Evolutionary conservation across 2,113 vertebrate species (phyloP).

Genomic region (Urocynchramus pylzowi): DNA sequence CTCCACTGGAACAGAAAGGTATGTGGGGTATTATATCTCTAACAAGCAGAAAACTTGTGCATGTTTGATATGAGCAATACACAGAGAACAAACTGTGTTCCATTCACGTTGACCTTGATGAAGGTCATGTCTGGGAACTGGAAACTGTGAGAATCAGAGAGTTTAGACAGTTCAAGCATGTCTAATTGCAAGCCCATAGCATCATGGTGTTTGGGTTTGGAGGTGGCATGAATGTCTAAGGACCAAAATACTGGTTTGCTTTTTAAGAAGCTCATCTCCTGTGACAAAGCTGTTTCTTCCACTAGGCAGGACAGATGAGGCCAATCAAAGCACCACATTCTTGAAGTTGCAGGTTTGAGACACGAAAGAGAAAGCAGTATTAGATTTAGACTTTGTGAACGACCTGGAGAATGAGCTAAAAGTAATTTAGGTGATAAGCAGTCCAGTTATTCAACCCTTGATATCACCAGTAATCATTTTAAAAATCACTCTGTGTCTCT

Average conservation of each 20-base stretch:
- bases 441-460: neutral
- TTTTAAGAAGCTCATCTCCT: neutral
- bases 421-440: constrained; percentile 19
- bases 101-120: neutral
- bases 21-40: neutral
- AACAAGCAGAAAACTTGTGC: neutral
- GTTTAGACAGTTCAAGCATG: neutral
- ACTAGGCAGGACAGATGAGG: neutral
- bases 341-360: neutral
- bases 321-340: neutral
- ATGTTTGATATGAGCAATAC: neutral
- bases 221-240: neutral
- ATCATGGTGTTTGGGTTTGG: neutral
- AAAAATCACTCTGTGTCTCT: neutral
- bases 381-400: constrained; percentile 7
- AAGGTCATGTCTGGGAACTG: neutral
- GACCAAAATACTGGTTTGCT: neutral
- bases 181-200: neutral
- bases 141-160: neutral
- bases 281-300: neutral
- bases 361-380: neutral
- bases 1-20: neutral
- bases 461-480: constrained; percentile 15
- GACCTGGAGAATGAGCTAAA: neutral
- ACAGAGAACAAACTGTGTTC: neutral